Base-by-base conservation (phyloP, 2,888 invertebrate genomes). In the Nephrocerus scutellatus region DNA sequence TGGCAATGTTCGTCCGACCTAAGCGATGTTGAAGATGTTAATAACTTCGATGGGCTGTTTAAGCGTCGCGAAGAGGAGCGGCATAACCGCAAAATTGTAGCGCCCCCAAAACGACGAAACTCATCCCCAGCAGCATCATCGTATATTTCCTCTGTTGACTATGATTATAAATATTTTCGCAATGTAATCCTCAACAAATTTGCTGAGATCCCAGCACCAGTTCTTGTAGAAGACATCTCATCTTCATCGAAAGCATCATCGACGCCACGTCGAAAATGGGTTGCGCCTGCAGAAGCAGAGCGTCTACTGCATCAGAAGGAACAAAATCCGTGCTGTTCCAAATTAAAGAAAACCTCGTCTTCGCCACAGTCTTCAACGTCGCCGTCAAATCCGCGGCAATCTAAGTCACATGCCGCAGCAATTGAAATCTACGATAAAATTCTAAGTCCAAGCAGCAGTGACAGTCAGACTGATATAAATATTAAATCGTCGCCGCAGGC, bases 11-110 rank as follows among this genome's bases (percentile, higher is more conserved):
- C 52, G 5, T 39, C 20, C 2, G 60, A 58, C n/a, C 51, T 57
- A 4, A 62, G 61, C 22, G 62, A 57, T 32, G 58, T 66, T 3
- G 68, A 66, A 21, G 67, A 66, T 45, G 61, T 65, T 3, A 55
- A 55, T 14, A 53, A 49, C 5, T 66, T 66, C 25, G 63, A 62
- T 23, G 48, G 52, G 1, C 46, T 44, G 7, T 64, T 64, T 12
- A 50, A 54, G 15, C 47, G 52, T 7, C 46, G 52, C 0, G 65
- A 66, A 18, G 48, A 52, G 22, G 39, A 36, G 9, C 45, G 43
- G 18, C 30, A 43, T 18, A 34, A 46, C 13, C 22, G 12, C 47
- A 36, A 1, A 56, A 44, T 5, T 58, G n/a, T n/a, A n/a, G n/a
- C n/a, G n/a, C n/a, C n/a, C n/a, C n/a, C n/a, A n/a, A n/a, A n/a